A percentile compares a stretch with the other conserved stretches of the same genome.
These are phyloP conservation scores for Lochmaea capreae DNA, from an alignment of 2,888 invertebrate species.

Conservation along the genomic window DNA sequence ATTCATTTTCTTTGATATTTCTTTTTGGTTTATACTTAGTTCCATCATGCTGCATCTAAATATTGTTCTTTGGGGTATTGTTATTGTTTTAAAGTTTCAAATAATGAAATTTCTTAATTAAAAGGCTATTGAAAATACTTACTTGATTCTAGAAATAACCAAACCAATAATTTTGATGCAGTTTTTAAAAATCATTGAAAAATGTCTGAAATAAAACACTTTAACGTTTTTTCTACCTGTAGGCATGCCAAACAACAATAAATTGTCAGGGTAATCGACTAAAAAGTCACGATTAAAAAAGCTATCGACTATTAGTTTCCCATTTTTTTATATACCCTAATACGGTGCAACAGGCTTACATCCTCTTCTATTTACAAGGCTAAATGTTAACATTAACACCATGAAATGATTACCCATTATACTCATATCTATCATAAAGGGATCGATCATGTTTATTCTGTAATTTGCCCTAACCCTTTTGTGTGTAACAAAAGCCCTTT, in stretches of 20 bases:
- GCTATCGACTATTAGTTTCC: slow-evolving; percentile 20
- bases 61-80: no score
- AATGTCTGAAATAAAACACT: background rate
- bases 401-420: slow-evolving; percentile 50
- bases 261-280: background rate
- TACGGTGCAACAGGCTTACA: slow-evolving; percentile 33
- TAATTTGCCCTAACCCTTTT: slow-evolving; percentile 56
- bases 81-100: slow-evolving; percentile 5
- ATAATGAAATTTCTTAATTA: slow-evolving; percentile 8
- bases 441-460: slow-evolving; percentile 57
- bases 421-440: slow-evolving; percentile 50
- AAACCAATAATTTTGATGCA: background rate
- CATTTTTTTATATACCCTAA: slow-evolving; percentile 27
- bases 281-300: background rate
- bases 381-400: slow-evolving; percentile 45
- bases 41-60: slow-evolving; percentile 4
- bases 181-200: background rate
- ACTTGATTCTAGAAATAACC: slow-evolving; percentile 12
- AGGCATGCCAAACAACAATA: background rate
- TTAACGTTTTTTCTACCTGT: background rate
- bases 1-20: no score
- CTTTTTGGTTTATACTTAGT: no score
- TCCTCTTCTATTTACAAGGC: slow-evolving; percentile 44
- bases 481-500: slow-evolving; percentile 52
- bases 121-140: slow-evolving; percentile 16